Evolutionary conservation across 2,797 vertebrate genomes (phyloP).

Genomic region (Nothura maculosa): DNA sequence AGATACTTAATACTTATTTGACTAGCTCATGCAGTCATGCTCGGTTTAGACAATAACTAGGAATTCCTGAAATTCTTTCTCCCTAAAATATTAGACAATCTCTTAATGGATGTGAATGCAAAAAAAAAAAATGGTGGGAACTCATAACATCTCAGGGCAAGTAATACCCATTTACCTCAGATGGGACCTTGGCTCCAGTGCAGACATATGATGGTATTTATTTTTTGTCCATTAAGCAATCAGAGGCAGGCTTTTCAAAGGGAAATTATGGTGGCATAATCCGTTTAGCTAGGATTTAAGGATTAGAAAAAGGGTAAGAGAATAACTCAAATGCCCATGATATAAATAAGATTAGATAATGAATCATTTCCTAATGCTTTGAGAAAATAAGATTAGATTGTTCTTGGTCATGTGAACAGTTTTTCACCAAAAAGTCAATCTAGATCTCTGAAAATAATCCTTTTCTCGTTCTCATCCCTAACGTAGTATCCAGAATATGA

Average conservation of each 20-base stretch:
- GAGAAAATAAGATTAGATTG: conserved; percentile 71
- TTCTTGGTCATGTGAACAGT: conserved; percentile 49
- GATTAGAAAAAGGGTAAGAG: conserved; percentile 65
- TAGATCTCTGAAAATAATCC: conserved; percentile 35
- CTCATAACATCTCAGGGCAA: not conserved
- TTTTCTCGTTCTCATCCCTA: conserved; percentile 1
- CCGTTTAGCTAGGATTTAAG: conserved; percentile 73
- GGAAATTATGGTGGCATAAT: conserved; percentile 56
- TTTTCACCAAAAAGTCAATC: conserved; percentile 49
- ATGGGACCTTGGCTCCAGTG: not conserved
- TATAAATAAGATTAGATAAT: conserved; percentile 77
- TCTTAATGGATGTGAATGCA: not conserved
- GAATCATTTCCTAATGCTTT: conserved; percentile 64
- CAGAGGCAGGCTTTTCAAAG: conserved; percentile 56
- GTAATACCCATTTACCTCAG: not conserved
- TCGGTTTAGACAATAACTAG: not conserved
- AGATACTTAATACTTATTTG: not conserved
- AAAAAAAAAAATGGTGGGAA: not conserved
- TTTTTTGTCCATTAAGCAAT: conserved; percentile 40
- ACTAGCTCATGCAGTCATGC: not conserved
- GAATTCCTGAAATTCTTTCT: not conserved
- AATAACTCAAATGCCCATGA: conserved; percentile 54
- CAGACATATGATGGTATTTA: not conserved
- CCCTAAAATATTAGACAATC: not conserved
- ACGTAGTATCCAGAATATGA: not conserved